phyloP scores from a whole-genome alignment of 2,113 vertebrate genomes.

The Leptosomus discolor region DNA sequence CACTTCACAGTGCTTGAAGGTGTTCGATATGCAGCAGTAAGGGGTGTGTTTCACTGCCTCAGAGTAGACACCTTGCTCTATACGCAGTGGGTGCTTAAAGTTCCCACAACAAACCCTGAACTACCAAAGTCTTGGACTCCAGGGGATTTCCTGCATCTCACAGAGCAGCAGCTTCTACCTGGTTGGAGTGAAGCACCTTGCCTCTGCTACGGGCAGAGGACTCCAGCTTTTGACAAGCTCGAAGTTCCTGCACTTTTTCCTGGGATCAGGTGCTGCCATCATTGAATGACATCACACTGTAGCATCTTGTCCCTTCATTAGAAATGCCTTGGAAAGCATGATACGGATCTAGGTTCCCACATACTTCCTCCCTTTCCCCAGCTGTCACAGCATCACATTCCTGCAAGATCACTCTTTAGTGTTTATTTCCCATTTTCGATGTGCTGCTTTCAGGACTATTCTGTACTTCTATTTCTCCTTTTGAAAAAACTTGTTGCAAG shows the following conservation, averaged over 20 bases:
- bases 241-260: background rate
- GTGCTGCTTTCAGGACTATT: background rate
- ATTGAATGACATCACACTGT: background rate
- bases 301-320: background rate
- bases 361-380: background rate
- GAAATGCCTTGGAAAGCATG: background rate
- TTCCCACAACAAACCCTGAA: background rate
- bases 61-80: background rate
- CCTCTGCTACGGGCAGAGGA: background rate
- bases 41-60: background rate
- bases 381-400: background rate
- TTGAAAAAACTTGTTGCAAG: background rate
- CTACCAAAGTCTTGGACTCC: background rate
- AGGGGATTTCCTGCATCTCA: background rate
- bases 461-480: background rate
- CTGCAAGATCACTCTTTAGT: background rate
- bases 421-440: background rate
- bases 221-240: background rate
- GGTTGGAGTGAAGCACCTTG: background rate
- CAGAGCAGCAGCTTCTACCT: background rate
- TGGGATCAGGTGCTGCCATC: background rate
- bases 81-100: accelerated
- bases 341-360: no score
- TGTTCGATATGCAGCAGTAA: background rate
- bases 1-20: background rate